phyloP scores from a whole-genome alignment of 2,113 vertebrate genomes.

The Alethe castanea region DNA sequence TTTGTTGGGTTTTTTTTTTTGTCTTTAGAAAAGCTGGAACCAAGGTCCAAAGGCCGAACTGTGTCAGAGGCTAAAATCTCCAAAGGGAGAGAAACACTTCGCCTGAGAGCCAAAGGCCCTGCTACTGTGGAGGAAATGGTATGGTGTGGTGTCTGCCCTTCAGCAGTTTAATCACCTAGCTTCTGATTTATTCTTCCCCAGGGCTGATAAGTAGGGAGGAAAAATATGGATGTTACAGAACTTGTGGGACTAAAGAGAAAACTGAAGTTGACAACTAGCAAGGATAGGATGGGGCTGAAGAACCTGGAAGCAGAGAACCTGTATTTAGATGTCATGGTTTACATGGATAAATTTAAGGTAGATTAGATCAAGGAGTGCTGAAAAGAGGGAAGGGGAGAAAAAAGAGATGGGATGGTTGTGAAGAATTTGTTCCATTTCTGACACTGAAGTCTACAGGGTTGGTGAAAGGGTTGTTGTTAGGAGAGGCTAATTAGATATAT shows the following conservation, averaged over 20 bases:
- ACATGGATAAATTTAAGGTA: not conserved
- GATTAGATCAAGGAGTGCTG: not conserved
- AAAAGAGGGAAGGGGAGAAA: not conserved
- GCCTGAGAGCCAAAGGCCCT: slow-evolving; percentile 87
- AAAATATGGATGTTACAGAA: not conserved
- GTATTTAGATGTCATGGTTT: not conserved
- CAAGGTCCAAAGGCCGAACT: slow-evolving; percentile 80
- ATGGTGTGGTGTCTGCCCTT: slow-evolving; percentile 65
- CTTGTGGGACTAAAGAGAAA: not conserved
- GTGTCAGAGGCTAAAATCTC: slow-evolving; percentile 76
- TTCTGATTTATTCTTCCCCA: not conserved
- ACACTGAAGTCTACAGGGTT: not conserved
- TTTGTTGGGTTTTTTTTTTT: not conserved
- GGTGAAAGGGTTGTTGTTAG: not conserved
- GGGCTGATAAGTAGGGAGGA: not conserved
- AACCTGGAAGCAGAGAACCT: not conserved
- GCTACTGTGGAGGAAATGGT: slow-evolving; percentile 92
- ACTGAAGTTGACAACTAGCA: not conserved
- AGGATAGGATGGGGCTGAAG: not conserved
- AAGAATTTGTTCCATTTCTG: not conserved
- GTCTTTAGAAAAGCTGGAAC: slow-evolving; percentile 86
- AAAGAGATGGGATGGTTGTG: accelerated
- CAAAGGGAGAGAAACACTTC: slow-evolving; percentile 83
- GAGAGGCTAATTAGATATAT: not conserved
- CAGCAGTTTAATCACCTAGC: not conserved